These are phyloP conservation scores for Siphlonurus alternatus DNA, from an alignment of 2,888 invertebrate species.

Conservation along the genomic window DNA sequence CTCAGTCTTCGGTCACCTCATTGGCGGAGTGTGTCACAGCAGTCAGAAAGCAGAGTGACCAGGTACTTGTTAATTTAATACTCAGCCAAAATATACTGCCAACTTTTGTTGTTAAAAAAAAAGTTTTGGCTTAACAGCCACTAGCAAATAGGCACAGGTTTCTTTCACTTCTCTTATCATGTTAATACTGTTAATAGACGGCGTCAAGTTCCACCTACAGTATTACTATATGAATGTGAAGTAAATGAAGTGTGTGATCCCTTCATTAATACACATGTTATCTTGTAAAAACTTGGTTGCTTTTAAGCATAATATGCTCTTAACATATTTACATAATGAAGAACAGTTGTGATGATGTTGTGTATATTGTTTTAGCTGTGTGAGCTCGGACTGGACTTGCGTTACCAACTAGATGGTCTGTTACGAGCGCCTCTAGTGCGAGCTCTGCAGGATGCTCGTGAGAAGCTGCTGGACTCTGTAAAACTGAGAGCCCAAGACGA, in stretches of 20 bases:
- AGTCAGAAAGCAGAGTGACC: conserved; percentile 54
- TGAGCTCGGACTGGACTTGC: conserved; percentile 67
- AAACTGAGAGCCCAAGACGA: conserved; percentile 63
- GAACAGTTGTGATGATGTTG: background rate
- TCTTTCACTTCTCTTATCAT: too few relatives aligned
- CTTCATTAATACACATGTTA: too few relatives aligned
- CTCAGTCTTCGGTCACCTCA: conserved; percentile 67
- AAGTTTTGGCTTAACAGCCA: background rate
- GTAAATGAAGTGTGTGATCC: too few relatives aligned
- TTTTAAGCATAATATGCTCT: background rate
- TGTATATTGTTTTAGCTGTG: conserved; percentile 27
- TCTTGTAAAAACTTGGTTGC: background rate
- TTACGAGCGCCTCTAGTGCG: conserved; percentile 58
- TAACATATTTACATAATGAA: background rate
- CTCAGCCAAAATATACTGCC: conserved; percentile 20
- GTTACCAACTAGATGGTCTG: conserved; percentile 78
- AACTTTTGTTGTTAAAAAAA: conserved; percentile 23
- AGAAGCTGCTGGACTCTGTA: conserved; percentile 67
- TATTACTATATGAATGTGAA: too few relatives aligned
- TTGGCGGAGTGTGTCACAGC: conserved; percentile 74
- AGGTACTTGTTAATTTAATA: conserved; percentile 26
- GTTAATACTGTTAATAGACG: too few relatives aligned
- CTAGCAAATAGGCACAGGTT: too few relatives aligned
- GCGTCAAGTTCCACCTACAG: too few relatives aligned
- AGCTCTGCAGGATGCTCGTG: conserved; percentile 58